These are phyloP conservation scores for Hermatobates lingyangjiaoensis DNA, from an alignment of 1,140 invertebrate species.

Conservation along the genomic window DNA sequence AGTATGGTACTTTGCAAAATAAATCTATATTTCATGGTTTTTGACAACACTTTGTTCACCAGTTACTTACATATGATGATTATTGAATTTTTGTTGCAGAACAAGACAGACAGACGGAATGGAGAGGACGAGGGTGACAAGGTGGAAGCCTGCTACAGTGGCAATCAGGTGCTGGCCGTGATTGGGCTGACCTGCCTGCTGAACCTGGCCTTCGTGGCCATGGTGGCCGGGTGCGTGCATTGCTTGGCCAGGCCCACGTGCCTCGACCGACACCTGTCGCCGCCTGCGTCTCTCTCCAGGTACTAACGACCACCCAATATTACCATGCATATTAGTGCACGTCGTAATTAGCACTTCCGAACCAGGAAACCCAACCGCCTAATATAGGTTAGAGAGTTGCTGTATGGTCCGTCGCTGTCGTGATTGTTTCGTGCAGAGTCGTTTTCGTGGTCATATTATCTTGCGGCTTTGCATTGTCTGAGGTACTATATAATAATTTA, in stretches of 20 bases:
- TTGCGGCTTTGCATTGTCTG: too few relatives aligned
- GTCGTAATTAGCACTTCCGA: too few relatives aligned
- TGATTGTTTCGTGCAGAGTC: too few relatives aligned
- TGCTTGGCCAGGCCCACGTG: constrained; percentile 13
- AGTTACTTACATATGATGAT: not conserved
- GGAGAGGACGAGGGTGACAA: not conserved
- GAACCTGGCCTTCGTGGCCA: constrained; percentile 21
- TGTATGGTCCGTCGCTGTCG: too few relatives aligned
- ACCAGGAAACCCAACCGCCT: too few relatives aligned
- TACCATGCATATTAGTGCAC: too few relatives aligned
- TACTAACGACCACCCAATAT: too few relatives aligned
- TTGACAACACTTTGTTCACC: not conserved
- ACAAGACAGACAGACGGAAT: not conserved
- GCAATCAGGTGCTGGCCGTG: constrained; percentile 19
- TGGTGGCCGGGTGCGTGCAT: constrained; percentile 20
- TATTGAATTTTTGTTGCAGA: not conserved
- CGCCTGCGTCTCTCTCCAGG: not conserved
- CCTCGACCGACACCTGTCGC: not conserved
- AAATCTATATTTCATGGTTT: not conserved
- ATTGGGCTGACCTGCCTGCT: constrained; percentile 20
- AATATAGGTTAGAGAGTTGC: too few relatives aligned
- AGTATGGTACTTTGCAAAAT: too few relatives aligned
- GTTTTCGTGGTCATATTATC: too few relatives aligned
- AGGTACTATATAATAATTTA: too few relatives aligned
- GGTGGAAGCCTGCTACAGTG: constrained; percentile 7